Conservation (phyloP, 1,140 invertebrate species). For the Pseudomyrmex cubaensis region DNA sequence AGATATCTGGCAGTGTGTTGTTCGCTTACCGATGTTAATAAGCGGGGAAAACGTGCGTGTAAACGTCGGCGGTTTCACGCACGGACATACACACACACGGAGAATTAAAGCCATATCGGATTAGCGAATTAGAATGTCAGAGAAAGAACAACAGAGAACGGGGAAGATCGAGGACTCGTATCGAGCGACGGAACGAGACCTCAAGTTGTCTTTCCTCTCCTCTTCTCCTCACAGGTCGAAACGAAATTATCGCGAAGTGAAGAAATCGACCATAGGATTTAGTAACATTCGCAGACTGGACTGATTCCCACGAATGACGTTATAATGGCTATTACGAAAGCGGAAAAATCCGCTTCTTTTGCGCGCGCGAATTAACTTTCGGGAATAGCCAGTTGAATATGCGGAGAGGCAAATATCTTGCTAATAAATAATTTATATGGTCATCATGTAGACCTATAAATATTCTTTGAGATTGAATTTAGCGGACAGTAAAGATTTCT, state of each 20-base stretch:
- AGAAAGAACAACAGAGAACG: neutral
- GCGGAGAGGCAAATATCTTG: neutral
- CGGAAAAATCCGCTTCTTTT: conserved; percentile 41
- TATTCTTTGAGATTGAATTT: no score
- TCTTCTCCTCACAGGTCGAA: conserved; percentile 15
- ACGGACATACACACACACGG: no score
- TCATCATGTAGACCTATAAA: no score
- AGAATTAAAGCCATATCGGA: neutral
- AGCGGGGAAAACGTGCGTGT: conserved; percentile 41
- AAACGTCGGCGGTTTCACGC: conserved; percentile 22
- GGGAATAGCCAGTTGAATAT: neutral
- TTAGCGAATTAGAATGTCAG: no score
- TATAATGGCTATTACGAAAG: conserved; percentile 61
- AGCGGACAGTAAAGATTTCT: no score
- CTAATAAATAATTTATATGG: neutral
- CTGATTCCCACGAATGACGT: conserved; percentile 65
- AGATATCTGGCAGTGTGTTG: neutral
- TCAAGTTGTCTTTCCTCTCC: conserved; percentile 24
- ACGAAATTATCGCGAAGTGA: conserved; percentile 63
- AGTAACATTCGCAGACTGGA: conserved; percentile 52
- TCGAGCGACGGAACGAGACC: conserved; percentile 26
- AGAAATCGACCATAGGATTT: conserved; percentile 54
- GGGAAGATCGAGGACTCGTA: neutral
- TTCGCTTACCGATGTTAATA: conserved; percentile 33
- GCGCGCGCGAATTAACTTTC: neutral